Base-by-base conservation (phyloP, 2,113 vertebrate genomes). In the Trogon surrucura region DNA sequence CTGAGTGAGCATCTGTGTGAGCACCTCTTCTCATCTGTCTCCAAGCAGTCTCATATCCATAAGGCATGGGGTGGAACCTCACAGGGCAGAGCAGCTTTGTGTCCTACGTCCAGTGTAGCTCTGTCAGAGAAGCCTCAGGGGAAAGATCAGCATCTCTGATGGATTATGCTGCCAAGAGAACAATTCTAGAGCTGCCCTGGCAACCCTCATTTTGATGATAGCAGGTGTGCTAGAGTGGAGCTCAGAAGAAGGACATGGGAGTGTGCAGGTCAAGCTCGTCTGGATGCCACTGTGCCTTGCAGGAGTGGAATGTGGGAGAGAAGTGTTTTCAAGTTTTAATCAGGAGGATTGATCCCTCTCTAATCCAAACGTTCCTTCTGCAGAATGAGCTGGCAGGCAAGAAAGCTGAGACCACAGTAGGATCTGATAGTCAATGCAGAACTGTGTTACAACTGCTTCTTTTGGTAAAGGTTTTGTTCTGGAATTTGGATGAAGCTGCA, bases 401-500 rank as follows among this genome's bases (percentile, higher is more conserved):
- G 34, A 62, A 58, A 32, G 29, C n/a, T 84, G 44, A 84, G 27
- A 54, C 18, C 36, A 32, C 19, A 64, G 15, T 21, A 84, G 22
- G 22, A 4, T 61, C 56, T 47, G 47, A 44, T 58, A 50, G 16
- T 62, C 26, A 13, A 12, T 50, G 19, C 0, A 5, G n/a, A 72
- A 75, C n/a, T 2, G 0, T 53, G 22, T n/a, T 89, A n/a, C 8
- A 84, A 10, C 30, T 78, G 16, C 27, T 58, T 51, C 60, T 92
- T 84, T 71, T 6, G 12, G 21, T 50, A 66, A 54, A 62, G 8
- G 21, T 66, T 70, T 80, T 74, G 6, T 45, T 74, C 64, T 44
- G 26, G 4, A 1, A 0, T 65, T 83, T 61, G 14, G 30, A 73
- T 61, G 29, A 34, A 38, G 47, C 3, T 7, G 32, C 3, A 0